Evolutionary conservation across 2,888 invertebrate genomes (phyloP).

Genomic region (Plemyria rubiginata): DNA sequence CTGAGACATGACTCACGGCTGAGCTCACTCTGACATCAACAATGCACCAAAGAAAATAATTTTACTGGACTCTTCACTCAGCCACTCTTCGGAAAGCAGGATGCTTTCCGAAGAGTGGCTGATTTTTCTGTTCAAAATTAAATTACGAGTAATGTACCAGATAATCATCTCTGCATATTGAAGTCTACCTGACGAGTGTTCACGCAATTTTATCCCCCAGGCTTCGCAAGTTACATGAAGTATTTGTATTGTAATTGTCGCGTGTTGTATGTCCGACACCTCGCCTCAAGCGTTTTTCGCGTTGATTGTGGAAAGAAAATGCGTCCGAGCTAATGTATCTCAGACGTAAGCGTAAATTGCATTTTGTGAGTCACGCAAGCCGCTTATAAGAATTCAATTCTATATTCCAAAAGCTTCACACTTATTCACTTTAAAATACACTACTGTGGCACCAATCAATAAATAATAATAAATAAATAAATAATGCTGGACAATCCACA

Average conservation of each 20-base stretch:
- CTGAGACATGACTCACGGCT: constrained; percentile 54
- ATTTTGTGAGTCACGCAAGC: constrained; percentile 55
- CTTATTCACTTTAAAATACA: neutral
- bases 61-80: constrained; percentile 50
- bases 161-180: constrained; percentile 25
- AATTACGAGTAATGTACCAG: constrained; percentile 39
- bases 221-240: constrained; percentile 46
- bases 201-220: constrained; percentile 58
- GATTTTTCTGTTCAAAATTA: constrained; percentile 48
- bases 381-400: neutral
- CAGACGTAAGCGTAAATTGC: constrained; percentile 47
- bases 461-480: too few species aligned
- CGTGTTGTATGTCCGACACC: constrained; percentile 51
- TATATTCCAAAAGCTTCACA: neutral
- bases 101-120: constrained; percentile 53
- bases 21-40: constrained; percentile 66
- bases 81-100: too few species aligned
- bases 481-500: too few species aligned
- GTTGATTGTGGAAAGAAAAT: constrained; percentile 40
- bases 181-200: constrained; percentile 29
- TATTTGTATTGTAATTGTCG: constrained; percentile 57
- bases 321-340: constrained; percentile 28
- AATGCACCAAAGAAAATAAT: constrained; percentile 47
- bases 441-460: neutral
- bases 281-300: constrained; percentile 43